phyloP scores from a whole-genome alignment of 2,113 vertebrate species.

The Herpetotheres cachinnans region DNA sequence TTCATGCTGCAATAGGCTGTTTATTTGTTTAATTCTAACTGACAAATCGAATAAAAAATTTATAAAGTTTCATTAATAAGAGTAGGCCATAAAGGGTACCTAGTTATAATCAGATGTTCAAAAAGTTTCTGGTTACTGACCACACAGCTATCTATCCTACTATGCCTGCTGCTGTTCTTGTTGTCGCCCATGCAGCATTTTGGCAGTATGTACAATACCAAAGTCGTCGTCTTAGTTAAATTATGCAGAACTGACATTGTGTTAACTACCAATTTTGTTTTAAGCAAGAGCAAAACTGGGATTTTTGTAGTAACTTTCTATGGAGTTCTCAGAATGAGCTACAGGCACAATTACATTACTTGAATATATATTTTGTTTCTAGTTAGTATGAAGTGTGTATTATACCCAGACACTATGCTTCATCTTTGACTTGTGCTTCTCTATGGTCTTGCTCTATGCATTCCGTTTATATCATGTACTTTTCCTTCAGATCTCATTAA shows the following conservation, averaged over 20 bases:
- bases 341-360: neutral
- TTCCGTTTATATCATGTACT: neutral
- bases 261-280: neutral
- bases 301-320: neutral
- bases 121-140: neutral
- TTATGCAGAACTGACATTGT: neutral
- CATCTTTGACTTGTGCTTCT: neutral
- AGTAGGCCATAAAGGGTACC: neutral
- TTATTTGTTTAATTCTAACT: conserved; percentile 42
- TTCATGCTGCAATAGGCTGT: neutral
- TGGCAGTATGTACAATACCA: neutral
- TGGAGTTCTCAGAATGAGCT: neutral
- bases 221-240: neutral
- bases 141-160: neutral
- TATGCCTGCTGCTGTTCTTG: neutral
- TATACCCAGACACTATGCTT: neutral
- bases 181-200: neutral
- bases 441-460: neutral
- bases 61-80: conserved; percentile 37
- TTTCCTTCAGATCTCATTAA: neutral
- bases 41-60: conserved; percentile 13
- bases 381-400: neutral
- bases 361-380: neutral
- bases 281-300: neutral
- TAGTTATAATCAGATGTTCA: neutral